Evolutionary conservation across 2,888 invertebrate genomes (phyloP).

Genomic region (Pecten maximus): DNA sequence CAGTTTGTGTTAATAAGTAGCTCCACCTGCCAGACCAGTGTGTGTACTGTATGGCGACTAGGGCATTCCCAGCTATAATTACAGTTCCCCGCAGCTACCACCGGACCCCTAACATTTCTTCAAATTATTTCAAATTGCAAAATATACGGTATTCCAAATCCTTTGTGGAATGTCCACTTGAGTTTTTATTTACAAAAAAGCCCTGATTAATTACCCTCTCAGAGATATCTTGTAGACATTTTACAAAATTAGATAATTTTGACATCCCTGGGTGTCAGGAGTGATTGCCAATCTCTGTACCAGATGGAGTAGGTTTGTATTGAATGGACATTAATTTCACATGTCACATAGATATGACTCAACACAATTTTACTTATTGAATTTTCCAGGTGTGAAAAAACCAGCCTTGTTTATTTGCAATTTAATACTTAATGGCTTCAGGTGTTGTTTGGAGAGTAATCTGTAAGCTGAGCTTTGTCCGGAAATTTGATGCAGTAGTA

Average conservation of each 20-base stretch:
- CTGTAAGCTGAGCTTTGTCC: constrained; percentile 6
- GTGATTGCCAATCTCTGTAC: background rate
- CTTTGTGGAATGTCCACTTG: background rate
- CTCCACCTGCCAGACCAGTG: background rate
- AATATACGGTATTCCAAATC: background rate
- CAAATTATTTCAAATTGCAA: background rate
- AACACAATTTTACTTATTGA: constrained; percentile 29
- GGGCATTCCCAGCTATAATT: background rate
- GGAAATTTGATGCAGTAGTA: constrained; percentile 20
- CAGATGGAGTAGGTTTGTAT: background rate
- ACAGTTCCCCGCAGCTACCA: background rate
- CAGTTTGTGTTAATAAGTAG: constrained; percentile 9
- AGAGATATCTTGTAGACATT: background rate
- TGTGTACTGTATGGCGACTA: constrained; percentile 14
- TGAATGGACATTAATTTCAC: constrained; percentile 25
- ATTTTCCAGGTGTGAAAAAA: background rate
- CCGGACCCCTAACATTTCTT: background rate
- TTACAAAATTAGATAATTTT: constrained; percentile 13
- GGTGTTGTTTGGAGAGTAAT: background rate
- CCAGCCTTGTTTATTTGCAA: background rate
- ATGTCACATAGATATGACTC: background rate
- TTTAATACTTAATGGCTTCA: background rate
- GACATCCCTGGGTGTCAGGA: background rate
- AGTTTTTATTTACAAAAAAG: constrained; percentile 7
- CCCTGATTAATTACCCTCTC: constrained; percentile 20